Evolutionary conservation across 2,113 vertebrate species (phyloP).

Genomic region (Corythornis cristatus): DNA sequence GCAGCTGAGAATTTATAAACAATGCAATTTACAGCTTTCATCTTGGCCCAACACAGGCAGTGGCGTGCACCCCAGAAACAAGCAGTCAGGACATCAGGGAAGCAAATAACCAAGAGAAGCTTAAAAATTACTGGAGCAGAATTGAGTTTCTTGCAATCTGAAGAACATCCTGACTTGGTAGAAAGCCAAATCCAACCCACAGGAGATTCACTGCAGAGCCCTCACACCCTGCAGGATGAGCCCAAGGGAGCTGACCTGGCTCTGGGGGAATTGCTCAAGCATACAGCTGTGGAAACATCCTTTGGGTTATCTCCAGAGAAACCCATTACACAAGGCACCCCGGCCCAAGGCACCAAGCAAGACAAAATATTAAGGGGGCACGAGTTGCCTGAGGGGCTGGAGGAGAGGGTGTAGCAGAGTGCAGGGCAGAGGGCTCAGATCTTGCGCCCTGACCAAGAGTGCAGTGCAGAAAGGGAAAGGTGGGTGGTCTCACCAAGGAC

Average conservation of each 20-base stretch:
- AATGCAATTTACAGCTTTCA: neutral
- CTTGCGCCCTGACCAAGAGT: fast-evolving
- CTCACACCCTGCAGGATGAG: neutral
- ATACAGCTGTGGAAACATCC: neutral
- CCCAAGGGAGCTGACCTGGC: neutral
- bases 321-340: neutral
- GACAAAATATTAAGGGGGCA: neutral
- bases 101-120: neutral
- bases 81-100: neutral
- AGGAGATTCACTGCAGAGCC: neutral
- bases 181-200: neutral
- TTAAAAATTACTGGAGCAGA: conserved; percentile 51
- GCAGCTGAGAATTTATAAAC: neutral
- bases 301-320: neutral
- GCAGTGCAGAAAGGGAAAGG: neutral
- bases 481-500: neutral
- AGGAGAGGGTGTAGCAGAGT: neutral
- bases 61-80: neutral
- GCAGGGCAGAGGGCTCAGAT: neutral
- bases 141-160: conserved; percentile 16
- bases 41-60: neutral
- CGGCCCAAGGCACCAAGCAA: neutral
- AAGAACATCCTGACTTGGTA: conserved; percentile 25
- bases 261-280: neutral
- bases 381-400: neutral